Base-by-base conservation (phyloP, 2,113 vertebrate genomes). In the Protobothrops flavoviridis region DNA sequence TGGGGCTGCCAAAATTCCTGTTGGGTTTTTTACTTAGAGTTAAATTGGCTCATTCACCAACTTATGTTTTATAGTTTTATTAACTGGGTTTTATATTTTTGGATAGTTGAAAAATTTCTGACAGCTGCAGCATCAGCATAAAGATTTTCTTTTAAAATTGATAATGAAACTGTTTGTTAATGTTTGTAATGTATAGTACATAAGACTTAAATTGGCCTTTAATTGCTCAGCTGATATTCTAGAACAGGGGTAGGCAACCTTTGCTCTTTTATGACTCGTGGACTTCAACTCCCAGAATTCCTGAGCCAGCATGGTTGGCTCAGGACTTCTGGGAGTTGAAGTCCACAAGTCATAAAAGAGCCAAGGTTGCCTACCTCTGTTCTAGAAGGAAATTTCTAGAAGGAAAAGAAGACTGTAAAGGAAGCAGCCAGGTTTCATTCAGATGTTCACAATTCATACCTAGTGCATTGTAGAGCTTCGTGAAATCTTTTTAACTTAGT, bases 401-500 rank as follows among this genome's bases (percentile, higher is more conserved):
- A 92, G 57, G 92, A 53, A 91, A 96, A 94, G 55, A 91, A 23
- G 39, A 94, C 53, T 23, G 8, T 94, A 93, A 95, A 94, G 95
- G 94, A 91, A 94, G 88, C 95, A 95, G 95, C 90, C 92, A 91
- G 92, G 90, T 94, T 97, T 94, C 92, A 94, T 87, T 94, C 88
- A 95, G 95, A 93, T 94, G 90, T 81, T 96, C 24, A 56, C 95
- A 95, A 56, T 94, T 92, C 23, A 45, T 95, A 91, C 89, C 93
- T 94, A 56, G 24, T 88, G 59, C 86, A 69, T 48, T 52, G 86
- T 43, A 12, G 94, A 93, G 88, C 53, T 1, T 69, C 89, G 52
- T 90, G 95, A 94, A 94, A 96, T 96, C 90, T 96, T 86, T 91
- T 88, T 1, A 0, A 95, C 95, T 96, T 93, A 95, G 95, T 96